A percentile compares a stretch with the other conserved stretches of the same genome.
These are phyloP conservation scores for Danio albolineatus DNA, from an alignment of 2,797 vertebrate species.

Conservation along the genomic window DNA sequence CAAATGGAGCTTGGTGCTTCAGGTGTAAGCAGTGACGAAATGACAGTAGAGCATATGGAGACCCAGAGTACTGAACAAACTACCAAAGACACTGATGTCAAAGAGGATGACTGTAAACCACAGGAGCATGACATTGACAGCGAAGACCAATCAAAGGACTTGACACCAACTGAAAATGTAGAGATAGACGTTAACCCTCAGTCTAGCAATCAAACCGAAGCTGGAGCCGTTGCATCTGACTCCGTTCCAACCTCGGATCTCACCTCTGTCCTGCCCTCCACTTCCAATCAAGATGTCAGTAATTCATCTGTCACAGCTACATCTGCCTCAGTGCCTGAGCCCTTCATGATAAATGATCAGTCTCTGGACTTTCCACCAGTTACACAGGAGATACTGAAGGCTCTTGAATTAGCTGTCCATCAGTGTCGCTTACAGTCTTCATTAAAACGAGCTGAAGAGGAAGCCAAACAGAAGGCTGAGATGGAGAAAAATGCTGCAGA, in stretches of 20 bases:
- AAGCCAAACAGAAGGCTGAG: constrained; percentile 48
- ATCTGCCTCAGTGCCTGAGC: background rate
- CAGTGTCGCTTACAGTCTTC: constrained; percentile 69
- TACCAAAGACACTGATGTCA: constrained; percentile 25
- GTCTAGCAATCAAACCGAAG: constrained; percentile 29
- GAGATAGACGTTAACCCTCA: background rate
- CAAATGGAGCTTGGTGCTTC: constrained; percentile 1
- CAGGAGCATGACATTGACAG: background rate
- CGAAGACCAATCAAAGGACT: constrained; percentile 11
- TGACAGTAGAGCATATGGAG: background rate
- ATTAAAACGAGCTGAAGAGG: constrained; percentile 56
- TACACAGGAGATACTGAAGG: constrained; percentile 60
- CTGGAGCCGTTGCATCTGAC: background rate
- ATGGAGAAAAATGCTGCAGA: constrained; percentile 43
- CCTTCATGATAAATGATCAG: constrained; percentile 1
- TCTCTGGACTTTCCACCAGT: constrained; percentile 60
- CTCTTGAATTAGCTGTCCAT: constrained; percentile 66
- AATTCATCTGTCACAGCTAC: background rate
- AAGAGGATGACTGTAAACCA: constrained; percentile 1
- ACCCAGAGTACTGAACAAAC: constrained; percentile 11
- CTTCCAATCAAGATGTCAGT: constrained; percentile 19
- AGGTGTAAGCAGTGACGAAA: background rate
- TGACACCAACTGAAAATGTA: background rate
- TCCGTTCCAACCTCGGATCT: background rate
- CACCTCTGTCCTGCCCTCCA: constrained; percentile 1